These are phyloP conservation scores for Drosophila falleni DNA, from an alignment of 2,888 invertebrate species.

Conservation along the genomic window DNA sequence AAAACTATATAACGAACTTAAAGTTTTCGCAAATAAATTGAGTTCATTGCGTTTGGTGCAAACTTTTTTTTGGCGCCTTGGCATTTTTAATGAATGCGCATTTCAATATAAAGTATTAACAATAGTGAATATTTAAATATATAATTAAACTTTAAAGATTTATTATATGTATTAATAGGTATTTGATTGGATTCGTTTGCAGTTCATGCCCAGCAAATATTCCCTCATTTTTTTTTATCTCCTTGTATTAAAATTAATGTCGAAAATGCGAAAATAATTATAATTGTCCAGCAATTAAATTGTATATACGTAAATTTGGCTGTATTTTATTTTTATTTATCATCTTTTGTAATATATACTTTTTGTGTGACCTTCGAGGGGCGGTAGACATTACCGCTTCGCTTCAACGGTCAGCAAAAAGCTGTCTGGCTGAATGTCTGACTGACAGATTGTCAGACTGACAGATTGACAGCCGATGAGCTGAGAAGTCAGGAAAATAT, in stretches of 20 bases:
- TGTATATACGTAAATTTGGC: slow-evolving; percentile 7
- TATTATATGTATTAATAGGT: slow-evolving; percentile 7
- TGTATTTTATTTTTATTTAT: slow-evolving; percentile 45
- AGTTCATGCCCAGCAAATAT: not conserved
- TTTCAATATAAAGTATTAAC: slow-evolving; percentile 22
- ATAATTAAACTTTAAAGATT: slow-evolving; percentile 7
- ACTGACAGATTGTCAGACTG: slow-evolving; percentile 56
- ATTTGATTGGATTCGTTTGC: slow-evolving; percentile 1
- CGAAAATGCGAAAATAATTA: slow-evolving; percentile 30
- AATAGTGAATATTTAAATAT: slow-evolving; percentile 23
- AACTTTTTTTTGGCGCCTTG: slow-evolving; percentile 15
- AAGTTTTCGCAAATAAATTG: not conserved
- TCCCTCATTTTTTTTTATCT: not conserved
- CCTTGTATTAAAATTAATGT: slow-evolving; percentile 1
- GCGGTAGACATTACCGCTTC: slow-evolving; percentile 69
- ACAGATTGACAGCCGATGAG: slow-evolving; percentile 59
- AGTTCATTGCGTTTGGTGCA: not conserved
- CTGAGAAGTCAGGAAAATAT: slow-evolving; percentile 14
- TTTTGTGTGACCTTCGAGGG: slow-evolving; percentile 67
- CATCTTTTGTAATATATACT: slow-evolving; percentile 8
- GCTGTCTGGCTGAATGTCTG: slow-evolving; percentile 23
- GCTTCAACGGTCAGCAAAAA: slow-evolving; percentile 70
- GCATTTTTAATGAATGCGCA: slow-evolving; percentile 18
- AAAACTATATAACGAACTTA: not conserved
- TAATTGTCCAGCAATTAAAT: slow-evolving; percentile 20